Evolutionary conservation across 2,888 invertebrate species (phyloP).

Genomic region (Ferdinandea cuprea): DNA sequence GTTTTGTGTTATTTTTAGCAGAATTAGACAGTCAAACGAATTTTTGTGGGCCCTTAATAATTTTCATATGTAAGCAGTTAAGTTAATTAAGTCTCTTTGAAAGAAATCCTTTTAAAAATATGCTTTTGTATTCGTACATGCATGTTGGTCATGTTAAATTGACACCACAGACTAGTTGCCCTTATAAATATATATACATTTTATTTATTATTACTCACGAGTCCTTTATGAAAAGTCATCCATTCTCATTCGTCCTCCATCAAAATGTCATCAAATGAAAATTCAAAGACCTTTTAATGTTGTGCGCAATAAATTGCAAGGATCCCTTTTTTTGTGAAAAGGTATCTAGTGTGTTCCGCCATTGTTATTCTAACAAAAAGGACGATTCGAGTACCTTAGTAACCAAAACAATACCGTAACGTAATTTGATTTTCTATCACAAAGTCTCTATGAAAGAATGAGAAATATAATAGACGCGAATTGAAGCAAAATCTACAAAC

Average conservation of each 20-base stretch:
- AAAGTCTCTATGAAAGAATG: constrained; percentile 50
- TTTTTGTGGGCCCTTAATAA: not conserved
- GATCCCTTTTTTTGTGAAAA: constrained; percentile 29
- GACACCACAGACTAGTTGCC: constrained; percentile 9
- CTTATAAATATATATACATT: not conserved
- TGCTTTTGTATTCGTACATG: not conserved
- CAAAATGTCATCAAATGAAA: constrained; percentile 68
- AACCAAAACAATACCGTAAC: constrained; percentile 50
- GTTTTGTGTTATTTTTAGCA: not conserved
- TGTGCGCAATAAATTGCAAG: constrained; percentile 12
- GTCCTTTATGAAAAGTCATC: constrained; percentile 40
- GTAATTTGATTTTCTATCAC: constrained; percentile 58
- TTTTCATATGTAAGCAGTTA: not conserved
- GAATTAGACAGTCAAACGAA: no score
- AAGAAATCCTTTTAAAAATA: not conserved
- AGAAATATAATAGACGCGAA: constrained; percentile 49
- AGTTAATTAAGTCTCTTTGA: constrained; percentile 29
- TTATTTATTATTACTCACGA: not conserved
- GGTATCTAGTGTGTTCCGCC: constrained; percentile 1
- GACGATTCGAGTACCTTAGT: constrained; percentile 7
- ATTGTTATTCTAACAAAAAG: constrained; percentile 18
- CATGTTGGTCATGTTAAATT: constrained; percentile 27
- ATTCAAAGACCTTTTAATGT: constrained; percentile 59
- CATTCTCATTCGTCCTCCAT: constrained; percentile 56
- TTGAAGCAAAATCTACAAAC: constrained; percentile 27